These are phyloP conservation scores for Erynnis tages DNA, from an alignment of 2,888 invertebrate genomes.

Conservation along the genomic window DNA sequence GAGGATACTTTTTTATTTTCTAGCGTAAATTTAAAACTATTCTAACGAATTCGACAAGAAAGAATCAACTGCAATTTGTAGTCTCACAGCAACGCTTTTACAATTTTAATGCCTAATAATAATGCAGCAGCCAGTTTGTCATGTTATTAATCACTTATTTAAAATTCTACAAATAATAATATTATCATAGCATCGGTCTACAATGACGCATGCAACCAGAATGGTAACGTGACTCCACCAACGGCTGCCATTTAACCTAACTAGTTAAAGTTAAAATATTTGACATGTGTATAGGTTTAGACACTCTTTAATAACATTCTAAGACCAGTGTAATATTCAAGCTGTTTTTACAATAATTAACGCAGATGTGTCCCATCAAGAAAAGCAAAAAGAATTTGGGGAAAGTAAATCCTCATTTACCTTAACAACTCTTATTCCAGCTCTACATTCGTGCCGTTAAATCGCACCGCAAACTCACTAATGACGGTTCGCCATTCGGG, in stretches of 20 bases:
- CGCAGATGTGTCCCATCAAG: too few species aligned
- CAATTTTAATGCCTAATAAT: slow-evolving; percentile 32
- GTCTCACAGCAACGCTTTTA: background rate
- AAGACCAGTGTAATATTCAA: too few species aligned
- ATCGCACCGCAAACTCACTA: too few species aligned
- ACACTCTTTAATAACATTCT: too few species aligned
- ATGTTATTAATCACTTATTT: slow-evolving; percentile 37
- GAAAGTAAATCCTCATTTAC: too few species aligned
- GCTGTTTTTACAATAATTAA: too few species aligned
- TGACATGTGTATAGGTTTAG: too few species aligned
- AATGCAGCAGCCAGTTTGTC: slow-evolving; percentile 58
- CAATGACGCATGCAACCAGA: slow-evolving; percentile 42
- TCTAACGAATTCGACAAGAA: slow-evolving; percentile 5
- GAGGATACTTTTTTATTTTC: background rate
- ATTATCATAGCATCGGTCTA: slow-evolving; percentile 33
- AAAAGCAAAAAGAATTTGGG: too few species aligned
- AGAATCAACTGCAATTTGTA: slow-evolving; percentile 5
- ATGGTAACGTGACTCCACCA: slow-evolving; percentile 80
- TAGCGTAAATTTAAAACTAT: slow-evolving; percentile 1
- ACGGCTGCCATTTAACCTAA: slow-evolving; percentile 61
- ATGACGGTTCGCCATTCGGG: too few species aligned
- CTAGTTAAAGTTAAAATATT: slow-evolving; percentile 23
- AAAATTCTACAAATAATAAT: slow-evolving; percentile 30
- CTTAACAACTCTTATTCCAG: too few species aligned
- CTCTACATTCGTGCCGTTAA: too few species aligned